Conservation (phyloP, 2,888 invertebrate genomes). For the Sinhomidia bicolor region DNA sequence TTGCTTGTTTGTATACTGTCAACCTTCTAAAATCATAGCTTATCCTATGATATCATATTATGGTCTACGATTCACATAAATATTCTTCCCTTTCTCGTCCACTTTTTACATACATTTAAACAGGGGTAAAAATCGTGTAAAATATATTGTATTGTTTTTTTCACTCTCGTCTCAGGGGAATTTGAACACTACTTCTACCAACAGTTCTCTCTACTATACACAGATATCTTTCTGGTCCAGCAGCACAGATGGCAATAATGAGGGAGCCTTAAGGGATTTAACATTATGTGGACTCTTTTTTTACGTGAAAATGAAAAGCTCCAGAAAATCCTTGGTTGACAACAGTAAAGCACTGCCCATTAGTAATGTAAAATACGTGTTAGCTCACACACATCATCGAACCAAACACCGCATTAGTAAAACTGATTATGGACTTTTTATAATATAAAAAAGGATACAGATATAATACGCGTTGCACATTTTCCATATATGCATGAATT, state of each 20-base stretch:
- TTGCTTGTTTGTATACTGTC: no score
- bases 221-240: no score
- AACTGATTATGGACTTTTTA: not conserved
- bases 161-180: not conserved
- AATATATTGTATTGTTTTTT: not conserved
- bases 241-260: slow-evolving; percentile 77
- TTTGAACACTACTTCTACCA: not conserved
- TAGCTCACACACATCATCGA: not conserved
- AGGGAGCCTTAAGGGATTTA: slow-evolving; percentile 75
- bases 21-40: no score
- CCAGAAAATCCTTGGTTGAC: slow-evolving; percentile 41
- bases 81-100: no score
- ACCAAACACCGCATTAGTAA: not conserved
- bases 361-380: slow-evolving; percentile 42
- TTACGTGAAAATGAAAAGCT: slow-evolving; percentile 52
- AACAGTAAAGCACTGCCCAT: slow-evolving; percentile 28
- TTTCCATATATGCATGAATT: not conserved
- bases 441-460: no score
- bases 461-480: not conserved
- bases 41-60: no score
- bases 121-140: slow-evolving; percentile 12
- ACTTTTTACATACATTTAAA: no score
- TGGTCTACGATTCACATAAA: no score
- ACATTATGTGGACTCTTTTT: slow-evolving; percentile 10
- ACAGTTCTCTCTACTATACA: not conserved